Percentiles rank a stretch among this genome's conserved stretches.
These are phyloP conservation scores for Boloria selene DNA, from an alignment of 2,888 invertebrate genomes.

Conservation along the genomic window DNA sequence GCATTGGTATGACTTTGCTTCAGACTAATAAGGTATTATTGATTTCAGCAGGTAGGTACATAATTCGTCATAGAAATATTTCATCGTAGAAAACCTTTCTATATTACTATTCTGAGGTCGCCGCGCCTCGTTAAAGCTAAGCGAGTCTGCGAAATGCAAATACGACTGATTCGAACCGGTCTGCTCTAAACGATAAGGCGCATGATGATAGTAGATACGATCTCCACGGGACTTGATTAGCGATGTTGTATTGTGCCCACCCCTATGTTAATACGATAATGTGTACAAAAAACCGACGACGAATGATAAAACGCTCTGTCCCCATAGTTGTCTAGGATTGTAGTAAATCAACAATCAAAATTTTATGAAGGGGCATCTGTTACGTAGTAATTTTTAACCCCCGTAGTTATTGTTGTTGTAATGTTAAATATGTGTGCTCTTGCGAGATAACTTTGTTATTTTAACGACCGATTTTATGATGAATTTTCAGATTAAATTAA, in stretches of 20 bases:
- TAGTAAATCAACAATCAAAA: conserved; percentile 34
- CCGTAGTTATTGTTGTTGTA: conserved; percentile 20
- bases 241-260: conserved; percentile 36
- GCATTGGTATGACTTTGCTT: too few relatives aligned
- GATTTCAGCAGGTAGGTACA: too few relatives aligned
- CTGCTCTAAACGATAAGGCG: conserved; percentile 46
- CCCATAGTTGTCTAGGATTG: conserved; percentile 32
- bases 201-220: conserved; percentile 43
- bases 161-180: conserved; percentile 61
- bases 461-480: conserved; percentile 2
- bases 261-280: conserved; percentile 32
- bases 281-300: conserved; percentile 35
- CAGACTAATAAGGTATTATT: too few relatives aligned
- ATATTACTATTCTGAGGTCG: conserved; percentile 6
- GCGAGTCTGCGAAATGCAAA: conserved; percentile 57
- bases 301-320: conserved; percentile 35
- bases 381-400: conserved; percentile 34
- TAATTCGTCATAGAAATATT: too few relatives aligned
- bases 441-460: conserved; percentile 7
- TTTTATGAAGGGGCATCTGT: conserved; percentile 40
- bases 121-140: conserved; percentile 47
- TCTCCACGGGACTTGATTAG: conserved; percentile 38
- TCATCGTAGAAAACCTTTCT: conserved; percentile 4
- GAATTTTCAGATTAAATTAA: neutral
- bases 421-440: conserved; percentile 7